phyloP scores from a whole-genome alignment of 2,113 vertebrate genomes.

The Phaethon lepturus region DNA sequence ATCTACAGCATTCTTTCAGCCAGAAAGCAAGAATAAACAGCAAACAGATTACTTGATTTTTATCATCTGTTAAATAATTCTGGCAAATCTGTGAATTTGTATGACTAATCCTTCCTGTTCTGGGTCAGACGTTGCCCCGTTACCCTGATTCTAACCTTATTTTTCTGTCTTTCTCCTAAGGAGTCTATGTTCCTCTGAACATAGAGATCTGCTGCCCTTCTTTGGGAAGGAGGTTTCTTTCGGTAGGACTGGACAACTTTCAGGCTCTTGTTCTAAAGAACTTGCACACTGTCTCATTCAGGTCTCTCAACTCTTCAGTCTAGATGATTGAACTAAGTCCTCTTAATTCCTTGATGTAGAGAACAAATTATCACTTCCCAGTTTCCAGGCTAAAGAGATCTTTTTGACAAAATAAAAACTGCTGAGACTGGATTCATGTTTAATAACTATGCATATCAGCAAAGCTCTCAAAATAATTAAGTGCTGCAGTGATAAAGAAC shows the following conservation, averaged over 20 bases:
- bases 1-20: not conserved
- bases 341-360: not conserved
- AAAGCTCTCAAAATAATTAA: constrained; percentile 32
- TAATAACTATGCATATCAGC: not conserved
- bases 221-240: not conserved
- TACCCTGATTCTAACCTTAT: not conserved
- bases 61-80: not conserved
- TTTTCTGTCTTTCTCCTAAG: not conserved
- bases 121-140: not conserved
- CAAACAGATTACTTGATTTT: not conserved
- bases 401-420: not conserved
- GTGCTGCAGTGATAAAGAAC: not conserved
- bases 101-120: not conserved
- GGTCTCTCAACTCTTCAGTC: not conserved
- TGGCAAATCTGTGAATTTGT: not conserved
- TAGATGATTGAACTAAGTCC: not conserved
- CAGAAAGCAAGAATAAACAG: not conserved
- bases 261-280: not conserved
- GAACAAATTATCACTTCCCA: not conserved
- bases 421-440: not conserved
- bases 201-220: not conserved
- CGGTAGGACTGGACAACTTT: not conserved
- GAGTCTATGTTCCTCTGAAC: not conserved
- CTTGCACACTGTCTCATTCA: not conserved
- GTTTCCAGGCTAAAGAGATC: not conserved